Base-by-base conservation (phyloP, 2,797 vertebrate species). In the Limnodromus scolopaceus region DNA sequence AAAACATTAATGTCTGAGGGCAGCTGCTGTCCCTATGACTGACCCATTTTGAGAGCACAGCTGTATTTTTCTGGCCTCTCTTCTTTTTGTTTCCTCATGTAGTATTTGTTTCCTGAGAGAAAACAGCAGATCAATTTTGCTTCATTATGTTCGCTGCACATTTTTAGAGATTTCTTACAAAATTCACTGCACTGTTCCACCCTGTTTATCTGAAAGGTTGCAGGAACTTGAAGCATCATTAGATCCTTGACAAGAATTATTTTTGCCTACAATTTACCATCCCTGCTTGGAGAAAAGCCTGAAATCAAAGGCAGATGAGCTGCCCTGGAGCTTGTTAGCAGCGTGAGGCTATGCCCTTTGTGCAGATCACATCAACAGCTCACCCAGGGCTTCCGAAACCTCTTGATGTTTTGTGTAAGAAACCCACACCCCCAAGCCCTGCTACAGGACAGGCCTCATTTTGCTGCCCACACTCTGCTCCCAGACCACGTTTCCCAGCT, bases 181-280 rank as follows among this genome's bases (percentile, higher is more conserved):
- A 88, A 93, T 79, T 39, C 30, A 3, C 80, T 16, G 43, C 36
- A 5, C 51, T 70, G 77, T 77, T 94, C 93, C 68, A 80, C 64
- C 80, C 70, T 82, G 66, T 84, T 90, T 82, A 38, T 89, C 74
- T n/a, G 83, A 92, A 70, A 70, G 57, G 77, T 41, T 91, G 75
- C 63, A 94, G 90, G 55, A 93, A 65, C 87, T 68, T 80, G 68
- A 89, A 92, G 90, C 92, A 83, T 90, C 87, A 14, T 93, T 94
- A 90, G 85, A 70, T 64, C 32, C 80, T 92, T 66, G 46, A 65
- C 57, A 84, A 64, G 53, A 78, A 66, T 81, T 78, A 63, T 78
- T 92, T 94, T 76, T 86, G 69, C 89, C 66, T 78, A 30, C 77
- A 45, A 28, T 92, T 82, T 89, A 58, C 69, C 38, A 36, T 30